Evolutionary conservation across 2,113 vertebrate genomes (phyloP).

Genomic region (Elgaria multicarinata): DNA sequence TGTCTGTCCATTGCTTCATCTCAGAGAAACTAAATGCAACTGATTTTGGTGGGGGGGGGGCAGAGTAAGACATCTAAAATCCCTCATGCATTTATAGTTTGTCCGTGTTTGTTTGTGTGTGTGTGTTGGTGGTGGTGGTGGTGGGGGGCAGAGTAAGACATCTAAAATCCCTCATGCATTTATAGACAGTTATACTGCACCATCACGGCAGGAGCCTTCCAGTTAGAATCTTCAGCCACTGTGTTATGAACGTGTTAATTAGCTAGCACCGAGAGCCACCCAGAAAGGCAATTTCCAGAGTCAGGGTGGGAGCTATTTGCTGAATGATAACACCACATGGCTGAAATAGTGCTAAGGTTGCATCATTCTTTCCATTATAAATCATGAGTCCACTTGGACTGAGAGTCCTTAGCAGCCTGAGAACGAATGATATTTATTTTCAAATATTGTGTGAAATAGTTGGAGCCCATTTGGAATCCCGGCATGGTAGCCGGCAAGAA

Average conservation of each 20-base stretch:
- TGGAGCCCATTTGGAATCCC: conserved; percentile 59
- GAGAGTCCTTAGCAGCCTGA: conserved; percentile 54
- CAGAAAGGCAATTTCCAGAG: conserved; percentile 29
- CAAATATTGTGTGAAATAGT: conserved; percentile 72
- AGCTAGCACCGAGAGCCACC: conserved; percentile 19
- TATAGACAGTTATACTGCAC: conserved; percentile 1
- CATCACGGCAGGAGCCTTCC: background rate
- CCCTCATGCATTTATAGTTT: conserved; percentile 20
- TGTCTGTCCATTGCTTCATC: conserved; percentile 39
- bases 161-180: conserved; percentile 24
- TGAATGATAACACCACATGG: conserved; percentile 60
- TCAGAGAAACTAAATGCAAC: background rate
- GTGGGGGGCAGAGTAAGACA: background rate
- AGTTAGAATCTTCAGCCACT: conserved; percentile 1
- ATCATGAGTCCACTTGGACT: conserved; percentile 41
- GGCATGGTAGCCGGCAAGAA: background rate
- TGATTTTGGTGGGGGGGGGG: conserved; percentile 5
- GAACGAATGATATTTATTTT: conserved; percentile 74
- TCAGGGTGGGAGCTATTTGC: conserved; percentile 43
- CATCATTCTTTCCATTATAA: conserved; percentile 67
- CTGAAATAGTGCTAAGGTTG: conserved; percentile 58
- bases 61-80: background rate
- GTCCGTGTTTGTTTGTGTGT: too few species aligned
- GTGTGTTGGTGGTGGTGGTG: too few species aligned
- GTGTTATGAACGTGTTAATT: conserved; percentile 59